phyloP scores from a whole-genome alignment of 2,113 vertebrate species.

The Centropristis striata region DNA sequence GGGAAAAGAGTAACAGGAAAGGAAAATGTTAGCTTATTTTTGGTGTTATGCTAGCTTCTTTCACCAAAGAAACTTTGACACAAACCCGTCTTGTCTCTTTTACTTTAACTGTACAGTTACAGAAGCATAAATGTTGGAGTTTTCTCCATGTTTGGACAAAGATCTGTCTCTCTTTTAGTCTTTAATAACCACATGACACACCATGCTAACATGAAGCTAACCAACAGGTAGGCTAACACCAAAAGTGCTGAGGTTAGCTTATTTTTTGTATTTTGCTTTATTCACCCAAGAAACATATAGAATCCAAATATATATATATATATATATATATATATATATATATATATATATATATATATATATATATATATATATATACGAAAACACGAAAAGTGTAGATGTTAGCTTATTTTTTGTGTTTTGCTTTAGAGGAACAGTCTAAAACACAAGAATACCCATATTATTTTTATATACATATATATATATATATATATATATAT shows the following conservation, averaged over 20 bases:
- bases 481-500: too few species aligned
- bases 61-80: not conserved
- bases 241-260: conserved; percentile 1
- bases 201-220: not conserved
- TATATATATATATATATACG: too few species aligned
- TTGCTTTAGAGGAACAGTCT: not conserved
- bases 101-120: too few species aligned
- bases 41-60: not conserved
- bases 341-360: too few species aligned
- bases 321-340: too few species aligned
- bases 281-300: not conserved
- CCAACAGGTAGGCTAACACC: not conserved
- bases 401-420: not conserved
- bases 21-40: conserved; percentile 1
- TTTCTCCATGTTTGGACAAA: not conserved
- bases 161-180: not conserved
- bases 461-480: too few species aligned
- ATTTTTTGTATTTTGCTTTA: not conserved
- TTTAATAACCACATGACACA: not conserved
- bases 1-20: too few species aligned
- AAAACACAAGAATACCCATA: too few species aligned
- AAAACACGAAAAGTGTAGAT: not conserved
- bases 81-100: too few species aligned
- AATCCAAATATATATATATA: too few species aligned
- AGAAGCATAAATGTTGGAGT: too few species aligned